Conservation (phyloP, 2,797 vertebrate species). For the Eidolon dupreanum region DNA sequence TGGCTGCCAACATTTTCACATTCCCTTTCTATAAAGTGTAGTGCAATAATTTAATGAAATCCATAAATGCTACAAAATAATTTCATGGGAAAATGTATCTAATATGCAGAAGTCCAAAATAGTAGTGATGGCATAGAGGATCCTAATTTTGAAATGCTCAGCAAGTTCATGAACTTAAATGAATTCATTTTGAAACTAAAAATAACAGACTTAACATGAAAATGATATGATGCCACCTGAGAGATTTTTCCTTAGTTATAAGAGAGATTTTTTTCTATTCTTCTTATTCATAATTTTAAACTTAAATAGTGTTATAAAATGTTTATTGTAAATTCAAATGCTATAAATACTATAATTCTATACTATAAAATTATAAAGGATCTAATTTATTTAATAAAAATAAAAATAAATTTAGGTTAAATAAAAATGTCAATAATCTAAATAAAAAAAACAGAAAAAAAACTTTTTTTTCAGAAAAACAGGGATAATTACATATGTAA, state of each 20-base stretch:
- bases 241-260: not conserved
- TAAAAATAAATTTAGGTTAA: not conserved
- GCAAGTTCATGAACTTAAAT: slow-evolving; percentile 43
- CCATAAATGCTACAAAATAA: slow-evolving; percentile 32
- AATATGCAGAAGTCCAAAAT: not conserved
- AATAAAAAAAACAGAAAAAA: not conserved
- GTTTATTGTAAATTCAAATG: not conserved
- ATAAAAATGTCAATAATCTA: not conserved
- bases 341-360: not conserved
- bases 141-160: slow-evolving; percentile 4
- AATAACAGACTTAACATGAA: not conserved
- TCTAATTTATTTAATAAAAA: not conserved
- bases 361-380: not conserved
- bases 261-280: not conserved
- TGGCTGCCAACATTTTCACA: not conserved
- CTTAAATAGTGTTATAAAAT: not conserved
- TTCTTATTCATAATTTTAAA: not conserved
- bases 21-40: slow-evolving; percentile 5
- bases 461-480: not conserved
- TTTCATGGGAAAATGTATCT: slow-evolving; percentile 17
- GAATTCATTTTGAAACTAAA: not conserved
- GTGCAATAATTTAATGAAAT: slow-evolving; percentile 45
- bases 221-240: not conserved
- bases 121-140: not conserved
- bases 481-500: not conserved